These are phyloP conservation scores for Chrysotoxum bicinctum DNA, from an alignment of 2,888 invertebrate genomes.

Conservation along the genomic window DNA sequence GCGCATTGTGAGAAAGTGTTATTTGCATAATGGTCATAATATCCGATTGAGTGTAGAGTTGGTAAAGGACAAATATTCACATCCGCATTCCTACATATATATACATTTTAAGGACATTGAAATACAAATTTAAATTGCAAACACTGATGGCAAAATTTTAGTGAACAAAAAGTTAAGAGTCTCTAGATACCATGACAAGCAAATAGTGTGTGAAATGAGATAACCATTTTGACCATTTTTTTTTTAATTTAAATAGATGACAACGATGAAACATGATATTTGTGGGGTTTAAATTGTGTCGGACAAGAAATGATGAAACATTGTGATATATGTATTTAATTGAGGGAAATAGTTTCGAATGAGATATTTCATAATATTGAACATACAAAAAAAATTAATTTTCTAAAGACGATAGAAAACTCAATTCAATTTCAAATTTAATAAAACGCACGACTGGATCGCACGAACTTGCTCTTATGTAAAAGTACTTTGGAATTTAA, in stretches of 20 bases:
- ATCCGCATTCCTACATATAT: neutral
- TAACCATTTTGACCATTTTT: neutral
- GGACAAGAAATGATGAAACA: neutral
- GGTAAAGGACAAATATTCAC: neutral
- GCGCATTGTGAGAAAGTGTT: conserved; percentile 16
- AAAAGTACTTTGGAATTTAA: no score
- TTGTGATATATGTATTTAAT: neutral
- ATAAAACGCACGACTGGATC: no score
- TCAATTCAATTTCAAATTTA: no score
- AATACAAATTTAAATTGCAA: conserved; percentile 13
- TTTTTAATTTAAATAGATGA: neutral
- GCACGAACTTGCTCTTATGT: no score
- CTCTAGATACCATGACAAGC: neutral
- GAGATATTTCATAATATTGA: no score
- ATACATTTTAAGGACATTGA: neutral
- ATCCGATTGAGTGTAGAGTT: conserved; percentile 13
- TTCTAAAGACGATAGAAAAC: no score
- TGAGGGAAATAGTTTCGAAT: no score
- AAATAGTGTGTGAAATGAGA: conserved; percentile 13
- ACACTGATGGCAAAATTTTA: neutral
- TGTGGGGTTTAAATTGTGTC: neutral
- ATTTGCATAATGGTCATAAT: conserved; percentile 58
- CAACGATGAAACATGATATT: neutral
- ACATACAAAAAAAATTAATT: no score
- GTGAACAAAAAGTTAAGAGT: neutral